Base-by-base conservation (phyloP, 2,888 invertebrate species). In the Pandemis heparana region DNA sequence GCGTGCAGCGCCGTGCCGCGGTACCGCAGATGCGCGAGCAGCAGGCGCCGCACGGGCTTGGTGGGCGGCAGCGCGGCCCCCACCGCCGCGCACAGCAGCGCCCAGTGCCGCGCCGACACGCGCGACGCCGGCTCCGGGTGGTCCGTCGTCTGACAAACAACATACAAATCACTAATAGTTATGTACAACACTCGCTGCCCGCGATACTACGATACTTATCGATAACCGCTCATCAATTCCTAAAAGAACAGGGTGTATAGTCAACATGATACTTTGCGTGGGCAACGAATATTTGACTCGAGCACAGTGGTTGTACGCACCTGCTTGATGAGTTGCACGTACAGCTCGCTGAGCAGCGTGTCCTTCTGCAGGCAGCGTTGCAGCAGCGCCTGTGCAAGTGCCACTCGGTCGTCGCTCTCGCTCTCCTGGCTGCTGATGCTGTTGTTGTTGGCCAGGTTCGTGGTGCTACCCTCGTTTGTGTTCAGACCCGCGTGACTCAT, bases 311-410 rank as follows among this genome's bases (percentile, higher is more conserved):
- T 41, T 41, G 0, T 9, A 66, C 76, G 67, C 32, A 91, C 94
- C 92, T 98, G 98, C 88, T 99, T 99, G 75, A 99, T 97, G 56
- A 99, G 95, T 87, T 99, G 98, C 79, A 99, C 95, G 87, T 98
- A 99, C 73, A 98, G 95, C 90, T 99, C 99, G 84, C 98, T 98
- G 6, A 98, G 95, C 65, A 98, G 94, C 65, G 97, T 96, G 84
- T 98, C 98, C 85, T 97, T 98, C 81, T 98, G 96, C 97, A 99
- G 97, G 82, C 98, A 98, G 75, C 98, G 96, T 83, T 98, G 98
- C 92, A 99, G 95, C 79, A 99, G 96, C 1, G 97, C 96, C 90
- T 99, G 99, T 70, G 99, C 97, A 38, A 99, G 95, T 76, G 97
- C 96, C 7, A 98, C 97, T 81, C 98, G 97, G 87, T 98, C 98